A percentile compares a stretch with the other conserved stretches of the same genome.
Evolutionary conservation across 2,888 invertebrate species (phyloP).

Genomic region (Callosobruchus maculatus): DNA sequence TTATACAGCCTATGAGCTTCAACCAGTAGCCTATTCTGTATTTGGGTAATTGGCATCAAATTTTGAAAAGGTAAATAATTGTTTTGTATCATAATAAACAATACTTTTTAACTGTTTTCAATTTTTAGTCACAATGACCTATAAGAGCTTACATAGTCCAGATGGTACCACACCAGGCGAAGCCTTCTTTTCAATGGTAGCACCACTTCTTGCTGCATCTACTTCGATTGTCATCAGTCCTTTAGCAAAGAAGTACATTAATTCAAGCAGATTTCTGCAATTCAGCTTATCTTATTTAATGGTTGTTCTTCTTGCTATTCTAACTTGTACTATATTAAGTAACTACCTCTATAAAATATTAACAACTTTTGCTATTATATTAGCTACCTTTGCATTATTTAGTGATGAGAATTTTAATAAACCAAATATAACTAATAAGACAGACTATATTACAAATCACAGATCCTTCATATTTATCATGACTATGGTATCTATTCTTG

Average conservation of each 20-base stretch:
- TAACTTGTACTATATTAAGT: neutral
- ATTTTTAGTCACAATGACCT: neutral
- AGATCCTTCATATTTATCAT: constrained; percentile 69
- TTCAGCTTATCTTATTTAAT: neutral
- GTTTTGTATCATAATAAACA: neutral
- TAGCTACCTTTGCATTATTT: constrained; percentile 15
- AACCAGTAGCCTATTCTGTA: too few species aligned
- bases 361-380: neutral
- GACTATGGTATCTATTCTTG: constrained; percentile 81
- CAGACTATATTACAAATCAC: constrained; percentile 60
- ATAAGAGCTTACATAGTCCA: constrained; percentile 6
- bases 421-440: constrained; percentile 5
- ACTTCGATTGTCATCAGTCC: neutral
- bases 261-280: neutral
- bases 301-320: neutral
- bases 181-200: neutral
- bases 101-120: neutral
- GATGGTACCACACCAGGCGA: constrained; percentile 7
- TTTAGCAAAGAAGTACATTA: neutral
- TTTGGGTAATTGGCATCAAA: neutral
- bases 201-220: neutral
- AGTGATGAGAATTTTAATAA: neutral
- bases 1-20: too few species aligned
- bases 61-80: neutral
- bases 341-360: neutral